Evolutionary conservation across 2,113 vertebrate species (phyloP), one percentile per base, ranked within the genome.

Genomic region (Peucedramus taeniatus): DNA sequence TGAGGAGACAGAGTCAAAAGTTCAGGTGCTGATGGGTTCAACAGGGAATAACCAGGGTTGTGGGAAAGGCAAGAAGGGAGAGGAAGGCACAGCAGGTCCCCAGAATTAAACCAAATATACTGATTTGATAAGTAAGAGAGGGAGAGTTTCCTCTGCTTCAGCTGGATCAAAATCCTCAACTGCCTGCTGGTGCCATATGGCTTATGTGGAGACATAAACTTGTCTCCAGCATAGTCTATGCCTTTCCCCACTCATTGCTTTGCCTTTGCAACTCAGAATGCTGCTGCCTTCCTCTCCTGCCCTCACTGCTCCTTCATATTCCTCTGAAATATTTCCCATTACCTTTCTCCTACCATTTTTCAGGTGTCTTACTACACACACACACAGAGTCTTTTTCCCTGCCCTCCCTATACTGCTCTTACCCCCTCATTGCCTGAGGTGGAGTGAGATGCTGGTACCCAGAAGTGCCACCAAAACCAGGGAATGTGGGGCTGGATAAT

Each of bases 161-260:
- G 11, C 35, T 65, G 61, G 33, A 56, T 56, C 70, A 85, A 76
- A 59, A 61, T 79, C 87, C 31, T 85, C 3, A 1, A 20, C 47
- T 4, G 2, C 44, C 60, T 89, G 61, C 26, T 75, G n/a, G 49
- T 84, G 20, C 77, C 35, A 33, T 4, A 13, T 51, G n/a, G 37
- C 40, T 24, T 90, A 10, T 47, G 10, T 54, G 45, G 54, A 77
- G 56, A 37, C 18, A n/a, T 53, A 54, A 91, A 87, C 60, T 39
- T 0, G 0, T 91, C 23, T 81, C 16, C 37, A 61, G 59, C 0
- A 1, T 54, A 49, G n/a, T 44, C 63, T 57, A 0, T 42, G 33
- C 13, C 33, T 83, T 83, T 35, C 53, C 27, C 78, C 19, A 50
- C 17, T 90, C 13, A 2, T 31, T 88, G 20, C 44, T 92, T 74